Conservation (phyloP, 2,888 invertebrate species). For the Cenopis cana region DNA sequence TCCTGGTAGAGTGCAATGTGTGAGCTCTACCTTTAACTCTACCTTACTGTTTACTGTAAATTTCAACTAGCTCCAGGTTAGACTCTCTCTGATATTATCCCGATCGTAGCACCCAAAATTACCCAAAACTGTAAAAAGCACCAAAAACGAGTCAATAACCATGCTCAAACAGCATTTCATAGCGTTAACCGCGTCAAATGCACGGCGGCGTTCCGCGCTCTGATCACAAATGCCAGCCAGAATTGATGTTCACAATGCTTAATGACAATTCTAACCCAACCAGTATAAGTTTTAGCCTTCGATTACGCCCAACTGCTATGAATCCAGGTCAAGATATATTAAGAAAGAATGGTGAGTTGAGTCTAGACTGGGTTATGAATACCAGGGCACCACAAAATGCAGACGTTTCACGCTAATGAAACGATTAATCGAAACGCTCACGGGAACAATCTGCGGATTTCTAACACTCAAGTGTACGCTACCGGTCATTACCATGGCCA, state of each 20-base stretch:
- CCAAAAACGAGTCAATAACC: constrained; percentile 24
- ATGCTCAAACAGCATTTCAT: constrained; percentile 40
- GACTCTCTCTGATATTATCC: neutral
- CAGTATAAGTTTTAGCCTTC: neutral
- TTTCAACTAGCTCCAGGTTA: neutral
- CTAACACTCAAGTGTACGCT: constrained; percentile 50
- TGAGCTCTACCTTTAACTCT: neutral
- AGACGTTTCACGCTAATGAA: constrained; percentile 66
- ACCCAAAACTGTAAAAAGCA: constrained; percentile 23
- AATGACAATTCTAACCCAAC: neutral
- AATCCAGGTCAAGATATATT: neutral
- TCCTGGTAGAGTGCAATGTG: neutral
- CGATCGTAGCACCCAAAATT: neutral
- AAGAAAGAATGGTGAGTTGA: neutral
- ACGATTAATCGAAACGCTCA: constrained; percentile 59
- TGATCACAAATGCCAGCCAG: constrained; percentile 53
- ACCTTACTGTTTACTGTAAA: too few species aligned
- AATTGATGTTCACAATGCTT: neutral
- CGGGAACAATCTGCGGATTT: constrained; percentile 60
- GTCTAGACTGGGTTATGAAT: neutral
- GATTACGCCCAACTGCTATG: neutral
- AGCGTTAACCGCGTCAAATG: constrained; percentile 46
- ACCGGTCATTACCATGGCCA: constrained; percentile 22
- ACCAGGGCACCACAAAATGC: constrained; percentile 56
- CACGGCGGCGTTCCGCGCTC: constrained; percentile 60